Conservation (phyloP, 2,797 vertebrate genomes). For the Passerculus sandwichensis region DNA sequence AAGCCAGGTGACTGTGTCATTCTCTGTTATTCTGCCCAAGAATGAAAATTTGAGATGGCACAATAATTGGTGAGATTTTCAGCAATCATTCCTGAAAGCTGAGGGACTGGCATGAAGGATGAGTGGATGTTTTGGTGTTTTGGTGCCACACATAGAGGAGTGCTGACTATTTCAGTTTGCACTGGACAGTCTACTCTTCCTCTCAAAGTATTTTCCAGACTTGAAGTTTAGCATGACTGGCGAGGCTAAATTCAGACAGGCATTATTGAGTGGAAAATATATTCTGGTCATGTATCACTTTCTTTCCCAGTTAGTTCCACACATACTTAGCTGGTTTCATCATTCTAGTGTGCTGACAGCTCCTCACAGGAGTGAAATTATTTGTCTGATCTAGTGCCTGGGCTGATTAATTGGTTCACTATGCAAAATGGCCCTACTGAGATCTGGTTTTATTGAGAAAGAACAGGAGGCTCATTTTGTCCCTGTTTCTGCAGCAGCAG, state of each 20-base stretch:
- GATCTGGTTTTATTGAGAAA: constrained; percentile 22
- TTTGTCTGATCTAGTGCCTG: constrained; percentile 44
- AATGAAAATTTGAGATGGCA: neutral
- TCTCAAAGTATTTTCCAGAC: neutral
- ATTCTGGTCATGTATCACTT: constrained; percentile 40
- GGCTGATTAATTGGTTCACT: constrained; percentile 46
- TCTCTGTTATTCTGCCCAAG: neutral
- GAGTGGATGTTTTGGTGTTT: neutral
- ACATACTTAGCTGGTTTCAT: constrained; percentile 33
- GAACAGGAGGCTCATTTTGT: constrained; percentile 23
- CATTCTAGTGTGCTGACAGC: constrained; percentile 34
- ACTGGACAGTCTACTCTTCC: neutral
- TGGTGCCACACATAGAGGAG: neutral
- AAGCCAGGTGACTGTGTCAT: neutral
- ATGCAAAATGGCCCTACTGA: constrained; percentile 32
- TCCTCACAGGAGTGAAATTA: neutral
- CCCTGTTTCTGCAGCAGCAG: neutral
- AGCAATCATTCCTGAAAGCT: neutral
- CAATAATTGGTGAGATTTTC: neutral
- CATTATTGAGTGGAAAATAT: neutral
- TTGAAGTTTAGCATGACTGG: neutral
- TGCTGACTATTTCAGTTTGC: neutral
- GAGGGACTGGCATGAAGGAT: neutral
- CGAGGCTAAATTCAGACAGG: neutral
- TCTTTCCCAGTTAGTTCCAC: constrained; percentile 26